Conservation (phyloP, 2,113 vertebrate genomes). For the Proteles cristata region DNA sequence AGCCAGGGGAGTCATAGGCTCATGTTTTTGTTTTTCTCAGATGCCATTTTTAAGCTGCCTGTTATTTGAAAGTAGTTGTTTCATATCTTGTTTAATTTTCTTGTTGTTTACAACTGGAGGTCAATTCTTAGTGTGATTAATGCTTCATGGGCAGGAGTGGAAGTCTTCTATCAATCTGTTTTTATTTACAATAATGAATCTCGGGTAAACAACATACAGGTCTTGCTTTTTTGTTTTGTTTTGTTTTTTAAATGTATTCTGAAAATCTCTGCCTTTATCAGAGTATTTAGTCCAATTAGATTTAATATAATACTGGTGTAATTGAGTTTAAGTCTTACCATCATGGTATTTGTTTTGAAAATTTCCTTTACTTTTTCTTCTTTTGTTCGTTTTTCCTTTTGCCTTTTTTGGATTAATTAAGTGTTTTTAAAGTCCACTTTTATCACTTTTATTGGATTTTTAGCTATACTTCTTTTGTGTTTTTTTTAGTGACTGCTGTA, state of each 20-base stretch:
- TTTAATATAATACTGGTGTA: constrained; percentile 16
- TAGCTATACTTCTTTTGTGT: constrained; percentile 67
- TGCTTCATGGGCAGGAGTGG: background rate
- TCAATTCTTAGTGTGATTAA: background rate
- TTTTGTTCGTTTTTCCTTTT: constrained; percentile 15
- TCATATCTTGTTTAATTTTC: background rate
- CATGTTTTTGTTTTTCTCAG: background rate
- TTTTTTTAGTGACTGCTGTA: constrained; percentile 69
- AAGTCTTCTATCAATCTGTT: background rate
- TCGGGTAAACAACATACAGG: background rate
- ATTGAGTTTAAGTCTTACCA: background rate
- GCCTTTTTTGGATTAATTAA: constrained; percentile 51
- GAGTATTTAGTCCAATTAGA: background rate
- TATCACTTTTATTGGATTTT: constrained; percentile 62
- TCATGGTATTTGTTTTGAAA: background rate
- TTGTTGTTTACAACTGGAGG: background rate
- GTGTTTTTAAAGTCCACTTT: constrained; percentile 58
- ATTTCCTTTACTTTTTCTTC: constrained; percentile 24
- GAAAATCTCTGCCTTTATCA: constrained; percentile 15
- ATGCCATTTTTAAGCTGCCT: background rate
- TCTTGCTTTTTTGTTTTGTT: background rate
- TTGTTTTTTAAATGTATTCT: background rate
- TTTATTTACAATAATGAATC: background rate
- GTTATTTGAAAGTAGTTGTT: background rate
- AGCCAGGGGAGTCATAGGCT: background rate